Evolutionary conservation across 2,113 vertebrate genomes (phyloP), one percentile per base, ranked within the genome.

Genomic region (Archocentrus centrarchus): DNA sequence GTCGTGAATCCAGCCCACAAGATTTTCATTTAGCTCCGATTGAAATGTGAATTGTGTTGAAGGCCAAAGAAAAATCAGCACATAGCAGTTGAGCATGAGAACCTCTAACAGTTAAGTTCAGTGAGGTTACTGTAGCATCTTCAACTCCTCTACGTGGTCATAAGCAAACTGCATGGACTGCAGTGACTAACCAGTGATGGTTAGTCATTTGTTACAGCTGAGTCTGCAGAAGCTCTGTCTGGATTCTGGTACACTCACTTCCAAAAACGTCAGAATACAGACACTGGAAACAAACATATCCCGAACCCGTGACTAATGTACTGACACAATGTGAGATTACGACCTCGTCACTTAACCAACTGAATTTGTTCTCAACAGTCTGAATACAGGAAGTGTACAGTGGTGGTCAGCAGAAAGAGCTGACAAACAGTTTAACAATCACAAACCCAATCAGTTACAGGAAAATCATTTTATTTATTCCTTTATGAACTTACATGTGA

Each of bases 401-500:
- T 58, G 57, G 7, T 27, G 58, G 58, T 27, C 22, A 59, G 22
- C 24, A 14, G 5, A 44, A 22, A 76, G 24, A 68, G 58, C 44
- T 37, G 59, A 62, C 39, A 63, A 76, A 64, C 76, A 64, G 41
- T 79, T 59, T 9, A 62, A 76, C n/a, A 75, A 75, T 41, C 14
- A 79, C 47, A 27, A 53, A 17, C 77, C 13, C 41, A 68, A 55
- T 73, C 47, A 47, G 13, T 73, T 32, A 55, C 27, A 73, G 44
- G 11, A 73, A 55, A 73, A 35, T 55, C 2, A 83, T 61, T 82
- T 76, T 90, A 87, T 90, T 90, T 90, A 89, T 90, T 90, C 61
- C 47, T 80, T 81, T 80, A 88, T 81, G 27, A 75, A 80, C 58
- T 82, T 17, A 59, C 55, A 80, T 3, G 8, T 53, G 63, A 83